Percentiles rank a stretch among this genome's conserved stretches.
Evolutionary conservation across 2,888 invertebrate genomes (phyloP).

Genomic region (Ischnura elegans): DNA sequence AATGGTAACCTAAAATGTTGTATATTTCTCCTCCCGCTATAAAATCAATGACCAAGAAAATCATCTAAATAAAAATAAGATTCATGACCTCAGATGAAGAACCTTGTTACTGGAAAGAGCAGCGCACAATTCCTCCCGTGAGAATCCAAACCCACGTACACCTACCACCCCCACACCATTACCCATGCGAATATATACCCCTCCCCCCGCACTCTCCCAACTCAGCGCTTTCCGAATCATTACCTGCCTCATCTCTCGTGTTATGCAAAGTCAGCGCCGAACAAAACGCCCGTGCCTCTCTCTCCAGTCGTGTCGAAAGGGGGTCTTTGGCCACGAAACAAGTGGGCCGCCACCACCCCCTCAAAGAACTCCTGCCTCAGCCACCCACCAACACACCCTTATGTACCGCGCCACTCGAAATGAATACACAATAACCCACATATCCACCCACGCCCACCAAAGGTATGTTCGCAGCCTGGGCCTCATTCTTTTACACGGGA

Average conservation of each 20-base stretch:
- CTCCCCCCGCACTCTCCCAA: not conserved
- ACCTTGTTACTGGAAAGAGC: not conserved
- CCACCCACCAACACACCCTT: not conserved
- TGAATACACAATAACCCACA: not conserved
- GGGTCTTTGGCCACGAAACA: not conserved
- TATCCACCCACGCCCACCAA: no score
- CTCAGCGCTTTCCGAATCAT: not conserved
- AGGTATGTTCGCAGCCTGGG: no score
- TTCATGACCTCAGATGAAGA: not conserved
- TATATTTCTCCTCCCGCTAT: no score
- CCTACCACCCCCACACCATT: not conserved
- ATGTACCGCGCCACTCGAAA: not conserved
- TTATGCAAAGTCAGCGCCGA: not conserved
- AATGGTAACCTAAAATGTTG: no score
- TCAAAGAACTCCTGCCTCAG: not conserved
- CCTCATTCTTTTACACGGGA: not conserved
- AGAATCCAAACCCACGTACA: not conserved
- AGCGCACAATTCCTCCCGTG: not conserved
- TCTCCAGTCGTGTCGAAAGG: not conserved
- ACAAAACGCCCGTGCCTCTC: not conserved
- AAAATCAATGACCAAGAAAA: no score
- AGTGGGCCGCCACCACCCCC: not conserved
- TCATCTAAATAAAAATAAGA: no score
- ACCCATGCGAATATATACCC: no score
- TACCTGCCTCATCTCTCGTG: constrained; percentile 8